Percentiles rank a stretch among this genome's conserved stretches.
Conservation (phyloP, 2,888 invertebrate genomes). For the Thecophora atra region DNA sequence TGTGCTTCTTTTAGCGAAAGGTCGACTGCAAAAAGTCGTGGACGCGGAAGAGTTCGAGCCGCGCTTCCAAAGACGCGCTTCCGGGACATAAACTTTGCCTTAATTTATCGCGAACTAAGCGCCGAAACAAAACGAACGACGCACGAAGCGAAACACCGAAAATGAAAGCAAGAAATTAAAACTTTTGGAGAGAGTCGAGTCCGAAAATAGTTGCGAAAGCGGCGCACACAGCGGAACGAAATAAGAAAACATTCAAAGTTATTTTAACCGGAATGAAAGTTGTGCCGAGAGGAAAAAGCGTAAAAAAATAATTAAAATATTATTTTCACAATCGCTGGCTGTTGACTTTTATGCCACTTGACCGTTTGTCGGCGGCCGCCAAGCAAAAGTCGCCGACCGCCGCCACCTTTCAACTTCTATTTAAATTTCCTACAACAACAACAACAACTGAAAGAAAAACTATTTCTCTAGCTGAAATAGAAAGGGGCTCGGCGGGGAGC, state of each 20-base stretch:
- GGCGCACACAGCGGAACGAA: neutral
- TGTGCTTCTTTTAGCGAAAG: too few relatives aligned
- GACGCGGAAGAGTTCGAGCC: too few relatives aligned
- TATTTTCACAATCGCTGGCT: conserved; percentile 25
- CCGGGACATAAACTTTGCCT: conserved; percentile 10
- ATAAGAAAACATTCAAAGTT: conserved; percentile 25
- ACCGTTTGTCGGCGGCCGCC: conserved; percentile 2
- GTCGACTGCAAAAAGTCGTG: too few relatives aligned
- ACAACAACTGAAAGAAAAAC: neutral
- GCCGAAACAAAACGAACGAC: too few relatives aligned
- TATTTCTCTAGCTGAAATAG: neutral
- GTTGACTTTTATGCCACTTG: conserved; percentile 27
- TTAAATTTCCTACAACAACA: conserved; percentile 11
- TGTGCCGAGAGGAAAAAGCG: neutral
- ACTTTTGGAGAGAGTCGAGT: too few relatives aligned
- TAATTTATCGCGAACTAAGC: conserved; percentile 20
- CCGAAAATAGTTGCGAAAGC: conserved; percentile 20
- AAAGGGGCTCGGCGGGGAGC: neutral
- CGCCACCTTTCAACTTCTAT: conserved; percentile 1
- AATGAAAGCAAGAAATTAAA: conserved; percentile 5
- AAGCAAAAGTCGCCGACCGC: neutral
- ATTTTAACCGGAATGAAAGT: conserved; percentile 32
- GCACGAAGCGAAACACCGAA: too few relatives aligned
- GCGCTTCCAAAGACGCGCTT: neutral
- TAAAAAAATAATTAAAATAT: conserved; percentile 24